Evolutionary conservation across 1,140 invertebrate genomes (phyloP).

Genomic region (Daktulosphaira vitifoliae): DNA sequence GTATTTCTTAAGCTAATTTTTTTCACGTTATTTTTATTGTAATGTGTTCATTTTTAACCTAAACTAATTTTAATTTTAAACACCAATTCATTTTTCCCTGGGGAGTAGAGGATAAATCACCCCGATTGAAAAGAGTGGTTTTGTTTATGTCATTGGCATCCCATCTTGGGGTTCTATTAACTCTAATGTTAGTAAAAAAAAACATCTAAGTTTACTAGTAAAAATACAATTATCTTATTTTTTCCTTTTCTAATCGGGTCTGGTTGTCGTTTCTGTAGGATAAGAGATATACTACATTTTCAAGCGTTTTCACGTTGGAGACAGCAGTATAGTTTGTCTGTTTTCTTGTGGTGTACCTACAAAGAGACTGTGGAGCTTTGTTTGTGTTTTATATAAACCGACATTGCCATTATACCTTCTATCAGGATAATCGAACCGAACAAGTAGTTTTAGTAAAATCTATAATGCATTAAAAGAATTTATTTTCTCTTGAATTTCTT

Average conservation of each 20-base stretch:
- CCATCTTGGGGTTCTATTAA: constrained; percentile 13
- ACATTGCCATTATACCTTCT: constrained; percentile 17
- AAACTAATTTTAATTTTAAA: constrained; percentile 17
- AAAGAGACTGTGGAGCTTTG: constrained; percentile 17
- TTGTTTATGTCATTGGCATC: constrained; percentile 27
- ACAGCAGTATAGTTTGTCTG: neutral
- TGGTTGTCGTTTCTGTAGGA: too few species aligned
- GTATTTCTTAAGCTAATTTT: too few species aligned
- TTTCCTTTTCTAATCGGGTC: constrained; percentile 13
- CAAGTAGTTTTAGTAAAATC: constrained; percentile 24
- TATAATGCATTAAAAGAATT: constrained; percentile 4
- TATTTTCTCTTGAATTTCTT: neutral
- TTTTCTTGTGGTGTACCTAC: constrained; percentile 1
- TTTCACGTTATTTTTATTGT: too few species aligned
- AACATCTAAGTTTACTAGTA: neutral
- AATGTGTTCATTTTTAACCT: neutral
- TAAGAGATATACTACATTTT: too few species aligned
- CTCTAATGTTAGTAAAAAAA: neutral
- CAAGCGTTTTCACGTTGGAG: constrained; percentile 14
- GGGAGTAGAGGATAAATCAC: neutral
- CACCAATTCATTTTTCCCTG: neutral
- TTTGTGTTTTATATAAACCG: neutral
- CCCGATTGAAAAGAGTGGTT: too few species aligned
- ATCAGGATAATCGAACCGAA: constrained; percentile 27
- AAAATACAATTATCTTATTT: constrained; percentile 14